A percentile compares a stretch with the other conserved stretches of the same genome.
Evolutionary conservation across 2,888 invertebrate species (phyloP).

Genomic region (Chaitophorus viminalis): DNA sequence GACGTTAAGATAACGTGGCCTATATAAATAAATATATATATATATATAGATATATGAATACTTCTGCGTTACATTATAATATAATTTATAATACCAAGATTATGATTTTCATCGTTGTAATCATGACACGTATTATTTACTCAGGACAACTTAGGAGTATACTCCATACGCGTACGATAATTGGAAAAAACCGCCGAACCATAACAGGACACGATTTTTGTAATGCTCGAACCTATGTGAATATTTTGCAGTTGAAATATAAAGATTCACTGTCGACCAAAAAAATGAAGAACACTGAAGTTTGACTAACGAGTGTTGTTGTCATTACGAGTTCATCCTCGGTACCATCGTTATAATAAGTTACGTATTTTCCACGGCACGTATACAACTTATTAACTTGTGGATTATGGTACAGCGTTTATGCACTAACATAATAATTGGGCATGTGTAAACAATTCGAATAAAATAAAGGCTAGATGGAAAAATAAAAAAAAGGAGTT

Average conservation of each 20-base stretch:
- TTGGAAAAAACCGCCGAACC: neutral
- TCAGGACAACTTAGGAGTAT: neutral
- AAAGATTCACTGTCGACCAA: neutral
- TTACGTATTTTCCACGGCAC: too few species aligned
- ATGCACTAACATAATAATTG: too few species aligned
- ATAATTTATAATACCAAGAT: neutral
- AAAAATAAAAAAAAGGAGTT: too few species aligned
- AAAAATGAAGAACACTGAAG: neutral
- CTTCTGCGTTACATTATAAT: neutral
- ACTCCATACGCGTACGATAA: neutral
- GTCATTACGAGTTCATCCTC: neutral
- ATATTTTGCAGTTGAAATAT: too few species aligned
- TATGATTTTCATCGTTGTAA: neutral
- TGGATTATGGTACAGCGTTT: too few species aligned
- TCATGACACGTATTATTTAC: neutral
- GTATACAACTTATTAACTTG: too few species aligned
- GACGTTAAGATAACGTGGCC: neutral
- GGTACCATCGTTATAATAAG: neutral
- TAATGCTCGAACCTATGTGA: too few species aligned
- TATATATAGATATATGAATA: too few species aligned
- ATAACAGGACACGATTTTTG: neutral
- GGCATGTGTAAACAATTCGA: too few species aligned
- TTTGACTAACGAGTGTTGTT: neutral
- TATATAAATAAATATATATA: too few species aligned
- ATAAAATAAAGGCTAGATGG: too few species aligned